phyloP scores from a whole-genome alignment of 2,113 vertebrate species.

The Odobenus rosmarus region DNA sequence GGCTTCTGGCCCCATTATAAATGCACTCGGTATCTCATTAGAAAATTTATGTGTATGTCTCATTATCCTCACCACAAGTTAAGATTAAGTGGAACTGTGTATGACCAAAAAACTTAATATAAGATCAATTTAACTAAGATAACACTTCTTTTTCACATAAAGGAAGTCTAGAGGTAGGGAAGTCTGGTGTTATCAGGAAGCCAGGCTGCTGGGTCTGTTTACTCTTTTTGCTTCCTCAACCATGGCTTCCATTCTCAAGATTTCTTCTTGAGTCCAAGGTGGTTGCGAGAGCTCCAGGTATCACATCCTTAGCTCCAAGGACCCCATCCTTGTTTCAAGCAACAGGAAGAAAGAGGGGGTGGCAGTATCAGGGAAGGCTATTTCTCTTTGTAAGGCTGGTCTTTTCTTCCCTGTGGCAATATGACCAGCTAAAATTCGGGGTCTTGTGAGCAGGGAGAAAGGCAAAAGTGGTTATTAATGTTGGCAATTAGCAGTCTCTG shows the following conservation, averaged over 20 bases:
- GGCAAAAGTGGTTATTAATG: not conserved
- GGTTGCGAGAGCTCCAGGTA: not conserved
- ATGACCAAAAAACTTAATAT: not conserved
- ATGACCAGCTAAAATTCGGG: not conserved
- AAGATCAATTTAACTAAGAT: not conserved
- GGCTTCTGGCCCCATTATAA: not conserved
- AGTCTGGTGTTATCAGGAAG: not conserved
- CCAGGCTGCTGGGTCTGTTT: not conserved
- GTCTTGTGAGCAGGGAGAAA: not conserved
- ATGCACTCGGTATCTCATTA: too few relatives aligned
- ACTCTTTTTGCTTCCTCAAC: not conserved
- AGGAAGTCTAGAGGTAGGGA: not conserved
- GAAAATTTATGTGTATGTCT: not conserved
- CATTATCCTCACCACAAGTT: too few relatives aligned
- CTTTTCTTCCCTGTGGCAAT: not conserved
- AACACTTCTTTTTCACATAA: not conserved
- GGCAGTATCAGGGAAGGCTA: not conserved
- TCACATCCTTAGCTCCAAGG: not conserved
- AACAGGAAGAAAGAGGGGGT: not conserved
- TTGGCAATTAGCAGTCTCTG: not conserved
- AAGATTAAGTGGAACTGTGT: not conserved
- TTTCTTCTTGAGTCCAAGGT: not conserved
- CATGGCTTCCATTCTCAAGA: not conserved
- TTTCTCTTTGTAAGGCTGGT: not conserved
- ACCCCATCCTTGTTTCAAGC: not conserved